A percentile compares a stretch with the other conserved stretches of the same genome.
Evolutionary conservation across 2,797 vertebrate species (phyloP).

Genomic region (Ctenopoma kingsleyae): DNA sequence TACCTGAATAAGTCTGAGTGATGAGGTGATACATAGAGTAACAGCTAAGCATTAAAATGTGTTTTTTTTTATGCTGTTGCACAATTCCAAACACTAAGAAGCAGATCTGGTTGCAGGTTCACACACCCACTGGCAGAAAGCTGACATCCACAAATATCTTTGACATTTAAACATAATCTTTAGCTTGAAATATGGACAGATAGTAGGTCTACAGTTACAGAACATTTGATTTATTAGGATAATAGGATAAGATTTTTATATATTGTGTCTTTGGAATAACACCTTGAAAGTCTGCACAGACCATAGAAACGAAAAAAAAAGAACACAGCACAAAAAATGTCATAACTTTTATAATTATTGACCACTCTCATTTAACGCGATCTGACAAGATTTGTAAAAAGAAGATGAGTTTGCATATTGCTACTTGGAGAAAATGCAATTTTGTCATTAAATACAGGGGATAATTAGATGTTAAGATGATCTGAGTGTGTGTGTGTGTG

Average conservation of each 20-base stretch:
- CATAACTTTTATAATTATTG: neutral
- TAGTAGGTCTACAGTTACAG: no score
- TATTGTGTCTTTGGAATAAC: neutral
- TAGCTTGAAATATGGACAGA: neutral
- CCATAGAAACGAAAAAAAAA: neutral
- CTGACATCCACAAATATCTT: neutral
- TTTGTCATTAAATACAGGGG: conserved; percentile 5
- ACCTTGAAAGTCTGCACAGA: no score
- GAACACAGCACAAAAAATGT: neutral
- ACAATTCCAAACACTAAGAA: neutral
- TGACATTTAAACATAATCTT: neutral
- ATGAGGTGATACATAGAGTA: conserved; percentile 32
- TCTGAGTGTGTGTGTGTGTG: neutral
- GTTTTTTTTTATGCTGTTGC: neutral
- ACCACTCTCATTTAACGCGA: neutral
- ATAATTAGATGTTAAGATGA: conserved; percentile 12
- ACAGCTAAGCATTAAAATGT: conserved; percentile 13
- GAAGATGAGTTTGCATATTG: neutral
- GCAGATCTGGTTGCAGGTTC: neutral
- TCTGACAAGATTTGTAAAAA: conserved; percentile 1
- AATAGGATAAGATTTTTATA: no score
- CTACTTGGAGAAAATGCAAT: conserved; percentile 17
- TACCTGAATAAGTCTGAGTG: conserved; percentile 35
- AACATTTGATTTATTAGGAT: neutral
- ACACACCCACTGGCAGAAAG: neutral